Percentiles rank a stretch among this genome's conserved stretches.
phyloP scores from a whole-genome alignment of 92 coral and sea anemone species.

The Epizoanthus stellaris region DNA sequence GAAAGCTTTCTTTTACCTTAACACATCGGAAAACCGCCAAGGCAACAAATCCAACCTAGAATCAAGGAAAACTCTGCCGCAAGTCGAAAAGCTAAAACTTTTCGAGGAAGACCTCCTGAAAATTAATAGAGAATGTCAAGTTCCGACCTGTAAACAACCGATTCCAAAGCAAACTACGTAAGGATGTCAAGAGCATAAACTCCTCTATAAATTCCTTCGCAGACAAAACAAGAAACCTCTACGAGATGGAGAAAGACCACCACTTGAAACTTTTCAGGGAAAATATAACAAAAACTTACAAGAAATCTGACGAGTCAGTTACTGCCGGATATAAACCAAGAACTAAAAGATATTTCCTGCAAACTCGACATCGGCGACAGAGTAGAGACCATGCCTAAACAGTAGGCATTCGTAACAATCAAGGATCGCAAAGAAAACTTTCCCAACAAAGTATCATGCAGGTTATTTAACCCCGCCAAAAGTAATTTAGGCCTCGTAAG shows the following conservation, averaged over 20 bases:
- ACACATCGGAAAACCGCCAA: conserved; percentile 21
- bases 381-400: conserved; percentile 10
- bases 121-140: conserved; percentile 19
- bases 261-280: conserved; percentile 24
- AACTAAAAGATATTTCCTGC: conserved; percentile 6
- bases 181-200: conserved; percentile 21
- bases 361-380: conserved; percentile 16
- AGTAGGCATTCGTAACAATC: no score
- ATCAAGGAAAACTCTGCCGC: conserved; percentile 31
- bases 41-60: conserved; percentile 5
- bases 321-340: not conserved
- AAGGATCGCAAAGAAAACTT: conserved; percentile 25
- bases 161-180: conserved; percentile 35
- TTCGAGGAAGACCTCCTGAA: conserved; percentile 44
- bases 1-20: conserved; percentile 46
- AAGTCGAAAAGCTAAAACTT: conserved; percentile 25
- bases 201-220: conserved; percentile 47
- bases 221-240: conserved; percentile 47
- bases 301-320: conserved; percentile 1
- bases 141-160: conserved; percentile 2
- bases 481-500: no score
- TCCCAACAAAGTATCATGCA: not conserved
- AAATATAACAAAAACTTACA: conserved; percentile 28
- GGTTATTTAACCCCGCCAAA: no score
- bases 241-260: conserved; percentile 18